Conservation (phyloP, 2,888 invertebrate species). For the Volucella zonaria region DNA sequence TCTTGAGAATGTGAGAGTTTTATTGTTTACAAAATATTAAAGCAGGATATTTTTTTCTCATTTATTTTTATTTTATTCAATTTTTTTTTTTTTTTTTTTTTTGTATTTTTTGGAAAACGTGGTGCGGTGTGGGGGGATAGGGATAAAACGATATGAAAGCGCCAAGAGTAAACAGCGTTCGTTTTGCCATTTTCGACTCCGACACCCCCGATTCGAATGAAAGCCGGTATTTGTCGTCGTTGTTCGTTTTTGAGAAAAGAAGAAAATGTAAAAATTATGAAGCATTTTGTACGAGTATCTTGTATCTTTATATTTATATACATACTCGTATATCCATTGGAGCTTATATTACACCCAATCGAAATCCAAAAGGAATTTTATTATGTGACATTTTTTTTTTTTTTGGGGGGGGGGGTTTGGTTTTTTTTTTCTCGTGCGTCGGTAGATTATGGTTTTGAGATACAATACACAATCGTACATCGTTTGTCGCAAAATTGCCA, state of each 20-base stretch:
- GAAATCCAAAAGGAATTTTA: constrained; percentile 68
- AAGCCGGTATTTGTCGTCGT: constrained; percentile 53
- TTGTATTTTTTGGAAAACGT: constrained; percentile 1
- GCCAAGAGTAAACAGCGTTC: constrained; percentile 40
- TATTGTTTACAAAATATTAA: constrained; percentile 74
- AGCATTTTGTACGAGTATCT: constrained; percentile 56
- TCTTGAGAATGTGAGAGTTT: constrained; percentile 70
- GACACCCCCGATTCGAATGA: neutral
- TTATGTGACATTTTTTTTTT: constrained; percentile 58
- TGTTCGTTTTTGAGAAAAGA: constrained; percentile 17
- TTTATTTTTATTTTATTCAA: neutral
- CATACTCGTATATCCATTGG: neutral
- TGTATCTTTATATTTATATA: neutral
- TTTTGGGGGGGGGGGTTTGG: too few relatives aligned
- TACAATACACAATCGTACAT: constrained; percentile 9
- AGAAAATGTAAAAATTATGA: constrained; percentile 68
- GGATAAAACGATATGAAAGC: constrained; percentile 58
- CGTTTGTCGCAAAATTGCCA: neutral
- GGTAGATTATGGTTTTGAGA: constrained; percentile 43
- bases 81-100: constrained; percentile 4
- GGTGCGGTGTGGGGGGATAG: neutral
- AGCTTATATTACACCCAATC: constrained; percentile 59
- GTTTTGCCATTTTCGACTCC: constrained; percentile 1
- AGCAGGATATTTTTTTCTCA: constrained; percentile 16
- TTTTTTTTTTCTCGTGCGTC: constrained; percentile 7